These are phyloP conservation scores for Natrix natrix DNA, from an alignment of 2,797 vertebrate species.

Conservation along the genomic window DNA sequence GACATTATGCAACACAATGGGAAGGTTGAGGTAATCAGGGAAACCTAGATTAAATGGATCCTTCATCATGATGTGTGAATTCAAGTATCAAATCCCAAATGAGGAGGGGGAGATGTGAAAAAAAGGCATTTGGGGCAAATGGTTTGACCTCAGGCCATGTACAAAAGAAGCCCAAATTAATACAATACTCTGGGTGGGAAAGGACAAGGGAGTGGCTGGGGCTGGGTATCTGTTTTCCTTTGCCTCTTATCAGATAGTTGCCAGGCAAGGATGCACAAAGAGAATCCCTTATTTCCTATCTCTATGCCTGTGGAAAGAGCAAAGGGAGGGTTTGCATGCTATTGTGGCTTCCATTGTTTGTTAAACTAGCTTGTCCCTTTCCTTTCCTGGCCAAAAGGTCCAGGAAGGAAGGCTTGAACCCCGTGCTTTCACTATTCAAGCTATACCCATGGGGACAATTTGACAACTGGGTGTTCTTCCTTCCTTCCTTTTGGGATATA, in stretches of 20 bases:
- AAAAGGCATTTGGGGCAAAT: not conserved
- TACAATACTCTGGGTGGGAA: not conserved
- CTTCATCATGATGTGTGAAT: not conserved
- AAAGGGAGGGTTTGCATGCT: not conserved
- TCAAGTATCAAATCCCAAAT: not conserved
- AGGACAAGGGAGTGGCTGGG: not conserved
- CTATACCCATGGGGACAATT: not conserved
- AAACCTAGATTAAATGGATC: not conserved
- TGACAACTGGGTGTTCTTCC: not conserved
- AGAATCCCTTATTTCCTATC: not conserved
- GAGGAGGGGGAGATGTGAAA: not conserved
- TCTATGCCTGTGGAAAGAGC: not conserved
- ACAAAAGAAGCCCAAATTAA: not conserved
- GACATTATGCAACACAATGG: not conserved
- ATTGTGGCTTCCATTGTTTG: not conserved
- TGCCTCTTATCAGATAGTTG: not conserved
- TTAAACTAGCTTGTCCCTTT: not conserved
- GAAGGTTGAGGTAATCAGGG: not conserved
- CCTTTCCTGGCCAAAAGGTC: not conserved
- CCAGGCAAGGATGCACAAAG: not conserved
- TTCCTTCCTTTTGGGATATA: not conserved
- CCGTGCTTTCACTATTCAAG: not conserved
- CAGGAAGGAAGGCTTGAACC: not conserved
- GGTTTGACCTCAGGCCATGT: not conserved
- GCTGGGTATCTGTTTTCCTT: not conserved